Conservation (phyloP, 2,797 vertebrate species). For the Zalophus californianus region DNA sequence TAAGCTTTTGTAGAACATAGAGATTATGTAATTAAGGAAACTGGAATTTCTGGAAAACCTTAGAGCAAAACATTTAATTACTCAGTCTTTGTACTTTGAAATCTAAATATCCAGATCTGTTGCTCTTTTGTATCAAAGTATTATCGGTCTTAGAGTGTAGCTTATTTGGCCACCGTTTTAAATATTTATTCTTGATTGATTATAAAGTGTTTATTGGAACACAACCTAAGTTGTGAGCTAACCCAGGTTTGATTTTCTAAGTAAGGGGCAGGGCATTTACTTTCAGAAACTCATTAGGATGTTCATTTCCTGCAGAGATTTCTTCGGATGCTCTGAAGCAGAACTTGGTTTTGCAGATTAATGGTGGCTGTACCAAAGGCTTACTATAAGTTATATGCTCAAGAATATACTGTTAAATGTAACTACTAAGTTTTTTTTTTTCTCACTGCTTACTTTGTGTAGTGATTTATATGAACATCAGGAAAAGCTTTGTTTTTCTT, state of each 20-base stretch:
- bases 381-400: neutral
- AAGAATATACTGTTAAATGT: neutral
- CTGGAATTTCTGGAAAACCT: conserved; percentile 17
- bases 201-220: neutral
- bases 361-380: neutral
- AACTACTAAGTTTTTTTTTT: neutral
- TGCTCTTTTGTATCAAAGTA: conserved; percentile 11
- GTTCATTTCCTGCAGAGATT: neutral
- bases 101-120: conserved; percentile 16
- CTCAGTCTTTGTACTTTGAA: conserved; percentile 38
- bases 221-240: neutral
- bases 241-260: neutral
- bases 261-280: neutral
- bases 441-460: neutral
- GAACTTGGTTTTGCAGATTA: neutral
- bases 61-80: conserved; percentile 51
- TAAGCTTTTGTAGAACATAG: conserved; percentile 10
- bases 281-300: neutral
- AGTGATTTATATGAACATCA: neutral
- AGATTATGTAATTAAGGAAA: conserved; percentile 54
- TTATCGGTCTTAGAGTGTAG: neutral
- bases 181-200: neutral
- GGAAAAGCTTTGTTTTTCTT: neutral
- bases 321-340: neutral
- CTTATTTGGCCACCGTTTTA: neutral